Base-by-base conservation (phyloP, 2,113 vertebrate species). In the Saguinus imperator region DNA sequence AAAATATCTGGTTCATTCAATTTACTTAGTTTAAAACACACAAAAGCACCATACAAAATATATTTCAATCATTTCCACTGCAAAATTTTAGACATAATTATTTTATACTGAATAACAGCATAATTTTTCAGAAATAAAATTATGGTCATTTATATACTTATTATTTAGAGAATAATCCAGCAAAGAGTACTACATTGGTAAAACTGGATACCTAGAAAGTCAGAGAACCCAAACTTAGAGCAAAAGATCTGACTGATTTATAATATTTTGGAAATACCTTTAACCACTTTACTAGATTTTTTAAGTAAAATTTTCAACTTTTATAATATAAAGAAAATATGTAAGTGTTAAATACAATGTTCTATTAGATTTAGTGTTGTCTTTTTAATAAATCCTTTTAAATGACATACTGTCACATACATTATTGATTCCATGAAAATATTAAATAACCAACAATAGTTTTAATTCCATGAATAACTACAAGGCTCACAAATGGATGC, bases 81-180 rank as follows among this genome's bases (percentile, higher is more conserved):
- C 6, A 72, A 88, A 94, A 82, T 89, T 93, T 73, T 70, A 80
- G 7, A 94, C 9, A 76, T 77, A 57, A 89, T 64, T 73, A 91
- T 72, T 94, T 80, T 90, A 85, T 83, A 91, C 32, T 82, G 6
- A n/a, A 76, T 29, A 70, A 83, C 11, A 84, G 35, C 57, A 95
- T 72, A 12, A 66, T 93, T 93, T 43, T 96, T 87, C 52, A 95
- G 40, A 95, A 72, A 79, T 88, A 90, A 92, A 97, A 88, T 43
- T 21, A 48, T 66, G 43, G 17, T 43, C 27, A 92, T 55, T 68
- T 92, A 94, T 45, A 82, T 73, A 66, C 5, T 57, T 94, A 68
- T 5, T 91, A 84, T 75, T 64, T 96, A 87, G 32, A 80, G 32
- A 91, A 52, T 45, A 27, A 45, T n/a, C 25, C 58, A 70, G 40